phyloP scores from a whole-genome alignment of 2,113 vertebrate species.

The Sclerurus mexicanus region DNA sequence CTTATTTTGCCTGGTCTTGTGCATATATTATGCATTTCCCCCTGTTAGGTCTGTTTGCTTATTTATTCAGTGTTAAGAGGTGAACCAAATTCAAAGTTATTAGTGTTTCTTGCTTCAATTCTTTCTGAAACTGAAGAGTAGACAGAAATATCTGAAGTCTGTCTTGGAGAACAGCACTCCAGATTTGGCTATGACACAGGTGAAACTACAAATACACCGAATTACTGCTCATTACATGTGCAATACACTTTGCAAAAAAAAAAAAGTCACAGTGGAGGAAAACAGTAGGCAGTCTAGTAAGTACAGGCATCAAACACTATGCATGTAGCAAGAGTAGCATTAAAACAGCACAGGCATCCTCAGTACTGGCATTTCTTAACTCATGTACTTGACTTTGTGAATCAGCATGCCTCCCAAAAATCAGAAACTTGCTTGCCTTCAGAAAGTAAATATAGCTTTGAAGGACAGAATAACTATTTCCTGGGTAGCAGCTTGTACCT shows the following conservation, averaged over 20 bases:
- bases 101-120: not conserved
- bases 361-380: not conserved
- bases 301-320: not conserved
- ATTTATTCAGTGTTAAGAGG: not conserved
- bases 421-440: not conserved
- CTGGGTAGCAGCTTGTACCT: not conserved
- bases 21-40: not conserved
- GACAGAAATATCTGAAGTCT: not conserved
- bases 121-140: not conserved
- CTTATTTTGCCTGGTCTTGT: not conserved
- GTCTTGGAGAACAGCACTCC: not conserved
- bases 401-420: not conserved
- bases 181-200: not conserved
- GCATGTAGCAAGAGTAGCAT: not conserved
- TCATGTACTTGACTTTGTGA: not conserved
- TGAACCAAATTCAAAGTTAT: not conserved
- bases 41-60: not conserved
- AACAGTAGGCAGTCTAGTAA: accelerated
- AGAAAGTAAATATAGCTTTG: not conserved
- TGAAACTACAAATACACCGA: not conserved
- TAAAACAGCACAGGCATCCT: not conserved
- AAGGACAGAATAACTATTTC: not conserved
- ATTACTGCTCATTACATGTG: not conserved
- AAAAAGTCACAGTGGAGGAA: not conserved
- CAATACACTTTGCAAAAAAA: not conserved